Conservation (phyloP, 2,888 invertebrate species). For the Drosophila tripunctata region DNA sequence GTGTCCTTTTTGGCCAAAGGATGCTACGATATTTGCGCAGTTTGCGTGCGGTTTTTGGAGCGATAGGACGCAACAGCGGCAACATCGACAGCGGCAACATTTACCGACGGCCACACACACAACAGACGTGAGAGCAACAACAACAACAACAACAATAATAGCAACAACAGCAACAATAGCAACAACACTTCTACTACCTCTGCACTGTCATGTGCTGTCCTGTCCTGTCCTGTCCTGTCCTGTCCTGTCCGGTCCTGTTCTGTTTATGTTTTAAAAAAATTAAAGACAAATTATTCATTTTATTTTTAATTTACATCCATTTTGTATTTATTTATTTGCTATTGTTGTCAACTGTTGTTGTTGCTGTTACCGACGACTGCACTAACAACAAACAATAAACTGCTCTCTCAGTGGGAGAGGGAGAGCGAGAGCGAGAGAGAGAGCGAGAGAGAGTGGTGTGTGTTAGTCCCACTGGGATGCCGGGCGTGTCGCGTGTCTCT, state of each 20-base stretch:
- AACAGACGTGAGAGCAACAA: too few relatives aligned
- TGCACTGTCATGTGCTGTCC: too few relatives aligned
- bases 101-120: too few relatives aligned
- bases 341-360: conserved; percentile 12
- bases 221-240: too few relatives aligned
- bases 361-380: conserved; percentile 3
- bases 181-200: too few relatives aligned
- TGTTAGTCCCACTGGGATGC: conserved; percentile 11
- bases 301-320: conserved; percentile 13
- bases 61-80: conserved; percentile 68
- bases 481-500: conserved; percentile 27
- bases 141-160: too few relatives aligned
- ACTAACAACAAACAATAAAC: conserved; percentile 12
- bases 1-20: conserved; percentile 69
- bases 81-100: conserved; percentile 9
- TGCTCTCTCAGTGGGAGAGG: not conserved
- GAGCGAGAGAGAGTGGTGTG: not conserved
- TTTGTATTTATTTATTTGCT: not conserved
- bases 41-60: conserved; percentile 81
- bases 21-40: conserved; percentile 75
- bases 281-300: not conserved
- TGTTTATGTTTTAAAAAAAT: too few relatives aligned
- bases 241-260: too few relatives aligned
- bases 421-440: not conserved
- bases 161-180: not conserved